phyloP scores from a whole-genome alignment of 2,113 vertebrate genomes.

The Ornithorhynchus anatinus region DNA sequence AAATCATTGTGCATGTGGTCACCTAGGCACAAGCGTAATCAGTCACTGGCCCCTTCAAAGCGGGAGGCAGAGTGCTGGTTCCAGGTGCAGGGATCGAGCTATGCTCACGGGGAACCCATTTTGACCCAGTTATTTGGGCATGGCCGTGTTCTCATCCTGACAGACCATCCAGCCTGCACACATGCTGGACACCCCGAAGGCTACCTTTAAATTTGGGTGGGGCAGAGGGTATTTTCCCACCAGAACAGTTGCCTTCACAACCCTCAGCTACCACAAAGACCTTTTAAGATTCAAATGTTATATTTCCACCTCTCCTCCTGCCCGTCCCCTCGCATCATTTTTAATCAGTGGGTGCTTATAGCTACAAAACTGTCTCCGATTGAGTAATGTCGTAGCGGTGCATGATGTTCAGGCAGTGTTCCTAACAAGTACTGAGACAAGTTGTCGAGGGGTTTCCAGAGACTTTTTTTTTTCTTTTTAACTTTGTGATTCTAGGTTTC shows the following conservation, averaged over 20 bases:
- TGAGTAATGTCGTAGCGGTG: slow-evolving; percentile 11
- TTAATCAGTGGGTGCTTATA: slow-evolving; percentile 38
- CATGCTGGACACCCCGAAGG: slow-evolving; percentile 22
- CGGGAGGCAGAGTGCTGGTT: slow-evolving; percentile 39
- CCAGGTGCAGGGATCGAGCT: slow-evolving; percentile 32
- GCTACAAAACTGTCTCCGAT: slow-evolving; percentile 31
- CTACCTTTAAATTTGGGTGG: slow-evolving; percentile 5
- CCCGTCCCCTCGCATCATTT: slow-evolving; percentile 41
- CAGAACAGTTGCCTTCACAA: slow-evolving; percentile 11
- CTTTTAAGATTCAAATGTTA: slow-evolving; percentile 48
- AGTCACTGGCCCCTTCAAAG: neutral
- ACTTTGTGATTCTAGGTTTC: slow-evolving; percentile 18
- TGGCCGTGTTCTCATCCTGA: slow-evolving; percentile 44
- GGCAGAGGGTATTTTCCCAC: slow-evolving; percentile 22
- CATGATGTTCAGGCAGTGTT: slow-evolving; percentile 15
- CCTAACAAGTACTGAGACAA: neutral
- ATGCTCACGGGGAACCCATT: slow-evolving; percentile 39
- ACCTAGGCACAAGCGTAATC: slow-evolving; percentile 3
- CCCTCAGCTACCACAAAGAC: slow-evolving; percentile 16
- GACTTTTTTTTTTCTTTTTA: neutral
- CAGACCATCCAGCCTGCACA: neutral
- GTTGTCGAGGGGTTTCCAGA: neutral
- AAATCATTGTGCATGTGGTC: no score
- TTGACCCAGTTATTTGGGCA: slow-evolving; percentile 51
- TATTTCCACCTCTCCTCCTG: slow-evolving; percentile 36